Evolutionary conservation across 2,113 vertebrate species (phyloP), one percentile per base, ranked within the genome.

Genomic region (Aramus guarauna): DNA sequence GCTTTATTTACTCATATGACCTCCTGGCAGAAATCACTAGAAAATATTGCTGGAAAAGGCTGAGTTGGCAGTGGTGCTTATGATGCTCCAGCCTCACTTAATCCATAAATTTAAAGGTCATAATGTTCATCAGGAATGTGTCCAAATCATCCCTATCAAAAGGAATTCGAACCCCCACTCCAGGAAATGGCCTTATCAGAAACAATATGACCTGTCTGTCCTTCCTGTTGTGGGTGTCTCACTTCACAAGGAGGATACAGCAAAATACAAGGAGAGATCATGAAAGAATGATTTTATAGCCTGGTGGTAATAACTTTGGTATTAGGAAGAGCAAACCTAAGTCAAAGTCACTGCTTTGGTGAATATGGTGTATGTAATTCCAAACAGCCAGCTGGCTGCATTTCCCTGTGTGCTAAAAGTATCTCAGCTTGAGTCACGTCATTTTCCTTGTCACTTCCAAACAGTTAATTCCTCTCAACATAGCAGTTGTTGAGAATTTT

Each of bases 361-460:
- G 43, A 90, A 26, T 43, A 37, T 21, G 16, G 20, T 21, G 8
- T 50, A 37, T 17, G 13, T 20, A 60, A 84, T 16, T 73, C 34
- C 63, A 55, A 86, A 82, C 1, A 3, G 15, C 18, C 32, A 85
- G 50, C 8, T 77, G 58, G 19, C 14, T 76, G 15, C 32, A 55
- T 21, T 56, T 67, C 17, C 30, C 27, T 68, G 5, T 26, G 43
- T 4, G 1, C 24, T 90, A 59, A 18, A 90, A 73, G 52, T 58
- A 24, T 52, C 56, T 45, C 2, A 0, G 16, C 9, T 58, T 58
- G 12, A 43, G 19, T 22, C 41, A 58, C 13, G 11, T 36, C 0
- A 20, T 68, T 92, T 52, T 60, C 34, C 59, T 52, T 69, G 32
- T 59, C 37, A 80, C 5, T 73, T 92, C n/a, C 36, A 88, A 29